phyloP scores from a whole-genome alignment of 2,113 vertebrate genomes.

The Caracal caracal region DNA sequence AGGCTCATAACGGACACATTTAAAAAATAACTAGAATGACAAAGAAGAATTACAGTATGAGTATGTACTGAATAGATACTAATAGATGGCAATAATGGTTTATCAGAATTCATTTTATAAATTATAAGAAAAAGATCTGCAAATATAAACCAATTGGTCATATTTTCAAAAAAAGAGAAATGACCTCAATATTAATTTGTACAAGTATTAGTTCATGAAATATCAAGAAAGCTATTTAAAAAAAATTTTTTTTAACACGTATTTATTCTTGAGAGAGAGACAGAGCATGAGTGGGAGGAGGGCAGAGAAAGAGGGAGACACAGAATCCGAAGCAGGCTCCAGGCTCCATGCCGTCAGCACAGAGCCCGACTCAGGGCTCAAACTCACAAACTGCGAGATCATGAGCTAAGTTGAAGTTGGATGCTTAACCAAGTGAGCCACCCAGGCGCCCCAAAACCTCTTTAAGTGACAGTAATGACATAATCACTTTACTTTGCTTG shows the following conservation, averaged over 20 bases:
- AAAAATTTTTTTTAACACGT: too few relatives aligned
- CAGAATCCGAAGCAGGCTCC: too few relatives aligned
- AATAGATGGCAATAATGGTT: neutral
- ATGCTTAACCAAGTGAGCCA: too few relatives aligned
- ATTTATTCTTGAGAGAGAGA: too few relatives aligned
- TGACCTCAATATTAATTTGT: neutral
- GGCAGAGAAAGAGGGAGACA: too few relatives aligned
- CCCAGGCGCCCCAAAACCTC: too few relatives aligned
- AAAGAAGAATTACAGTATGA: neutral
- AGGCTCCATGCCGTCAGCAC: too few relatives aligned
- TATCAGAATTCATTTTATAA: constrained; percentile 39
- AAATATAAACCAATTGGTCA: neutral
- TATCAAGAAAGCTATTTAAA: neutral
- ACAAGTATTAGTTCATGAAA: neutral
- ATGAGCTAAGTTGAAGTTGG: too few relatives aligned
- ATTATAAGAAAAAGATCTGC: neutral
- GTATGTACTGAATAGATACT: neutral
- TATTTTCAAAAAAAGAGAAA: neutral
- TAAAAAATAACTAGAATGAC: constrained; percentile 17
- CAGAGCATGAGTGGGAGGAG: too few relatives aligned
- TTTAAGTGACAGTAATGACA: neutral
- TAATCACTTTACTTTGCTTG: neutral
- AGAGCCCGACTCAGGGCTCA: too few relatives aligned
- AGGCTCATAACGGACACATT: neutral
- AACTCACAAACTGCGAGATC: too few relatives aligned